These are phyloP conservation scores for Drosophila micromelanica DNA, from an alignment of 1,140 invertebrate genomes.

Conservation along the genomic window DNA sequence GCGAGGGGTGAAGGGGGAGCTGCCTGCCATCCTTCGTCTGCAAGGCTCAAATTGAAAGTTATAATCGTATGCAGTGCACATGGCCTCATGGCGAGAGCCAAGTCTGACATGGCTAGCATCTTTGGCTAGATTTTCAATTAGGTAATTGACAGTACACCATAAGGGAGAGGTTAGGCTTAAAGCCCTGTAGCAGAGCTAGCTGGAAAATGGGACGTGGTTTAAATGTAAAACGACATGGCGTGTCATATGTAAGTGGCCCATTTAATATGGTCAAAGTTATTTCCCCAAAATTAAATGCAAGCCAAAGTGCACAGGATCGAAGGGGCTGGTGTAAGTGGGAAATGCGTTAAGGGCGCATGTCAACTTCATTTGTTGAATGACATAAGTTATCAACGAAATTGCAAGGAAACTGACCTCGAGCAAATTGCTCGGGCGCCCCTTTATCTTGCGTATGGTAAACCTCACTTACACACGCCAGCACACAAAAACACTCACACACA, in stretches of 20 bases:
- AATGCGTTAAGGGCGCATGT: conserved; percentile 53
- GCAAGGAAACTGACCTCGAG: conserved; percentile 72
- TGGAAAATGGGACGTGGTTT: conserved; percentile 35
- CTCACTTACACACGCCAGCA: conserved; percentile 29
- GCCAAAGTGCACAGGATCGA: conserved; percentile 26
- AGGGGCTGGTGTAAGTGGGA: conserved; percentile 8
- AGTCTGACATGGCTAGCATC: conserved; percentile 45
- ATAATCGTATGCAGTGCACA: conserved; percentile 70
- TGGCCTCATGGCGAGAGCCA: conserved; percentile 24
- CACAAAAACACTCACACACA: conserved; percentile 13
- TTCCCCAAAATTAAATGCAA: conserved; percentile 68
- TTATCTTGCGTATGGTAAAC: conserved; percentile 72
- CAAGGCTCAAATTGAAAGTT: conserved; percentile 50
- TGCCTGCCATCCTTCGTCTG: too few relatives aligned
- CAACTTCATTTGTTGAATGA: conserved; percentile 81
- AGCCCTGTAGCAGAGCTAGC: conserved; percentile 18
- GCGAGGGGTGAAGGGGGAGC: background rate
- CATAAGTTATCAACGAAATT: conserved; percentile 80
- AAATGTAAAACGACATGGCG: conserved; percentile 52
- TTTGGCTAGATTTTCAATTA: conserved; percentile 71
- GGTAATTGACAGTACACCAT: conserved; percentile 60
- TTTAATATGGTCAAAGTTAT: conserved; percentile 73
- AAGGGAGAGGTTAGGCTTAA: conserved; percentile 29
- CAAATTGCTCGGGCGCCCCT: conserved; percentile 75
- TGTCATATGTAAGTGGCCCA: conserved; percentile 56